Evolutionary conservation across 2,888 invertebrate species (phyloP).

Genomic region (Tipula lateralis): DNA sequence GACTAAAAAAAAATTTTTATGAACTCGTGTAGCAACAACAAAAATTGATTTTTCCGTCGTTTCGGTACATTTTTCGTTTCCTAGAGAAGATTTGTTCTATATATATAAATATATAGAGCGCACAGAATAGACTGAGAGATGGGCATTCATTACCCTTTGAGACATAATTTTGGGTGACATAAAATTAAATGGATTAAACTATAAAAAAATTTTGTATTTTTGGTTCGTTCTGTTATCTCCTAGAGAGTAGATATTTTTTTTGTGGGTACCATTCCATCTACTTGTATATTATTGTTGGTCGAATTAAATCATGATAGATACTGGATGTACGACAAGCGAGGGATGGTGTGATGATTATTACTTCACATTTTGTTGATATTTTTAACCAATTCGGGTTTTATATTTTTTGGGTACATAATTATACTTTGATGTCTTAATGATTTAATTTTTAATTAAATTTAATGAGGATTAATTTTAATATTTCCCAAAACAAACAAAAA

Average conservation of each 20-base stretch:
- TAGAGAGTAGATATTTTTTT: not conserved
- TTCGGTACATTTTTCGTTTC: not conserved
- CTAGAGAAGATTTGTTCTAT: not conserved
- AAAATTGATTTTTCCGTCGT: not conserved
- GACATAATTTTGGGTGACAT: conserved; percentile 9
- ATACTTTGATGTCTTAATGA: not conserved
- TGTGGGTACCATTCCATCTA: not conserved
- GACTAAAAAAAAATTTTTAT: not conserved
- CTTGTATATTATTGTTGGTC: not conserved
- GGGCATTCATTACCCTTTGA: not conserved
- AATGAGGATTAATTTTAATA: not conserved
- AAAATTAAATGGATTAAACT: not conserved
- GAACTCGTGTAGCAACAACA: not conserved
- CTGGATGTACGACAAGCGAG: too few relatives aligned
- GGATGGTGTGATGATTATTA: not conserved
- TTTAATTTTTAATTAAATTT: conserved; percentile 13
- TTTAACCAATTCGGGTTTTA: not conserved
- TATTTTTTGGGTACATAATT: not conserved
- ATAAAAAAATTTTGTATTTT: not conserved
- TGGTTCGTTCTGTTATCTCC: not conserved
- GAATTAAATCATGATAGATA: not conserved
- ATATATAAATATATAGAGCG: too few relatives aligned
- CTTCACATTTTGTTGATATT: not conserved
- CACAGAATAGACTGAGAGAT: not conserved
- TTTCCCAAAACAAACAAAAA: not conserved